These are phyloP conservation scores for Poeciliopsis turneri DNA, from an alignment of 2,797 vertebrate genomes.

Conservation along the genomic window DNA sequence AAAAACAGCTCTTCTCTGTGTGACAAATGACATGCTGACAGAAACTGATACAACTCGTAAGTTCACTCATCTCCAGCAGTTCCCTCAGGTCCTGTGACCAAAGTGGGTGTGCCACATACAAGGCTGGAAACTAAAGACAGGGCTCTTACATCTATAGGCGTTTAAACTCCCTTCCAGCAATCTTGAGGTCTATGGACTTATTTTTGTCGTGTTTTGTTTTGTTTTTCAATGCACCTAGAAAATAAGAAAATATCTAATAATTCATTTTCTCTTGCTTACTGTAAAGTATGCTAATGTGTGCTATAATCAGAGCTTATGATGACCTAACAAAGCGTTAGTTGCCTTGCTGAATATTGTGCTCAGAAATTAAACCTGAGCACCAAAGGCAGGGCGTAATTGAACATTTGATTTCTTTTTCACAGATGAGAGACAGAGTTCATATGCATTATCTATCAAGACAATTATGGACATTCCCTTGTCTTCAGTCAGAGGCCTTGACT, in stretches of 20 bases:
- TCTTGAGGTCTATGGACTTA: neutral
- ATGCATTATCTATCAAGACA: neutral
- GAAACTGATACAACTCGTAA: neutral
- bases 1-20: neutral
- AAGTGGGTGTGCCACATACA: neutral
- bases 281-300: neutral
- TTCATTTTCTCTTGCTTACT: neutral
- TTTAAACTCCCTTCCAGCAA: neutral
- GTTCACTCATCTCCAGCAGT: neutral
- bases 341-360: neutral
- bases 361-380: neutral
- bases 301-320: neutral
- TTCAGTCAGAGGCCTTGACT: too few relatives aligned
- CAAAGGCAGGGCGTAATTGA: neutral
- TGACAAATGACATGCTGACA: neutral
- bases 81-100: neutral
- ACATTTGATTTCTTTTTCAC: neutral
- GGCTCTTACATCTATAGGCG: neutral
- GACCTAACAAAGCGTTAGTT: neutral
- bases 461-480: too few relatives aligned
- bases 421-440: neutral
- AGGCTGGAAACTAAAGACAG: neutral
- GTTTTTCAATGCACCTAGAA: neutral
- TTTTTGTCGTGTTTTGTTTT: neutral
- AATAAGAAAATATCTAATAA: neutral